A percentile compares a stretch with the other conserved stretches of the same genome.
Evolutionary conservation across 1,140 invertebrate genomes (phyloP).

Genomic region (Spodoptera litura): DNA sequence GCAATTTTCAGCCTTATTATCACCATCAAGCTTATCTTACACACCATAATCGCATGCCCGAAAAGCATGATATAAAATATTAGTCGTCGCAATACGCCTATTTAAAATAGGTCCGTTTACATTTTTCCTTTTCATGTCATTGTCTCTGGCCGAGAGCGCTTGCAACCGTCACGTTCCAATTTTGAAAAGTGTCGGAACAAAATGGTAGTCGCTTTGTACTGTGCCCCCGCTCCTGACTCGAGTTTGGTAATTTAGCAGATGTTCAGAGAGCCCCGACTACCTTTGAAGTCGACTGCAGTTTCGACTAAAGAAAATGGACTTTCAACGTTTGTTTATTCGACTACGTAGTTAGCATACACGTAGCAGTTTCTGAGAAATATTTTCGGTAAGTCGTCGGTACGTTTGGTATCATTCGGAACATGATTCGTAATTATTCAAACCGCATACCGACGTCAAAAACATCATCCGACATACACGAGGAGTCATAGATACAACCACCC

Average conservation of each 20-base stretch:
- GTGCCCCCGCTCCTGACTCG: conserved; percentile 69
- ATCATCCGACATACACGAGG: conserved; percentile 71
- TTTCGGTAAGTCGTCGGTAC: conserved; percentile 46
- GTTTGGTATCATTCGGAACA: conserved; percentile 58
- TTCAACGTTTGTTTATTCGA: conserved; percentile 21
- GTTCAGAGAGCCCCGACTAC: conserved; percentile 59
- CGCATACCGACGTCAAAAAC: conserved; percentile 81
- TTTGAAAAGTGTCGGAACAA: conserved; percentile 86
- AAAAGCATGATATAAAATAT: conserved; percentile 74
- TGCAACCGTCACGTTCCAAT: conserved; percentile 86
- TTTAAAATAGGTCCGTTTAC: conserved; percentile 84
- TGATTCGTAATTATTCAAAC: conserved; percentile 83
- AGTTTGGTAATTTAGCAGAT: conserved; percentile 83
- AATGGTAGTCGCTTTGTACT: conserved; percentile 83
- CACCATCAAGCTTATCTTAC: conserved; percentile 44
- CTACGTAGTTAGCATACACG: conserved; percentile 25
- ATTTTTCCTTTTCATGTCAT: conserved; percentile 86
- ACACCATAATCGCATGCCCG: conserved; percentile 59
- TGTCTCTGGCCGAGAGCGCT: conserved; percentile 82
- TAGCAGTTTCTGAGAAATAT: conserved; percentile 47
- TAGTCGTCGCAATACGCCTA: conserved; percentile 70
- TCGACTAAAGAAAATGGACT: conserved; percentile 41
- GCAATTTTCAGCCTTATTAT: conserved; percentile 61
- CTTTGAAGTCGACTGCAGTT: conserved; percentile 73
- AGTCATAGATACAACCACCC: conserved; percentile 81